Evolutionary conservation across 2,888 invertebrate genomes (phyloP), one percentile per base, ranked within the genome.

Genomic region (Ichneumoninae sp.): DNA sequence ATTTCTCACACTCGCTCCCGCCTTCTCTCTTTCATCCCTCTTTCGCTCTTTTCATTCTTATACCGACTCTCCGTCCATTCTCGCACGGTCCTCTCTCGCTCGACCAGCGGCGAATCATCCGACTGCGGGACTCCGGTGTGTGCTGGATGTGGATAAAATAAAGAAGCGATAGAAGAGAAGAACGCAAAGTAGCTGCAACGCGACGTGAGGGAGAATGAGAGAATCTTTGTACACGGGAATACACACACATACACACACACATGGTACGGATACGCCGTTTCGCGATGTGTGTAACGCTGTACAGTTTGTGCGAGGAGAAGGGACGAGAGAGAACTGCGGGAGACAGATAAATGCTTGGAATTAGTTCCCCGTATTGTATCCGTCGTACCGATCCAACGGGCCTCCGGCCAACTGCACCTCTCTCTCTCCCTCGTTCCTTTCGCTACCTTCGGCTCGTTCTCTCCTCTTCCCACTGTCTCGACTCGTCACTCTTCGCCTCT

Each of bases 1-100:
- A 93, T 93, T 93, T 92, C 93, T 92, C 93, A 90, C 91, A 90
- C 90, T 89, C 89, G 83, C 84, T 76, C 79, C 69, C 66, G 62
- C 85, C 70, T 78, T 80, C 85, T 80, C 80, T 62, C 75, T 74
- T 69, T 74, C 84, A 77, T 87, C 80, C 80, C 80, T 79, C 84
- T 87, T 85, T 84, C 82, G 72, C 82, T 81, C 52, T 72, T 66
- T 71, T 76, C 69, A 33, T 79, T 78, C 66, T 54, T 75, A 47
- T 26, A 65, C 72, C 44, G 66, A 68, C 83, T 83, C 81, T 78
- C 81, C 84, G 83, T 87, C 76, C 79, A 60, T 71, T 47, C 54
- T 71, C 68, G 85, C 78, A 68, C 83, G 86, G 44, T 47, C 82
- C 84, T 30, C 60, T 22, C 60, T 26, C 87, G 44, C 86, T 81